These are phyloP conservation scores for Argyresthia albistria DNA, from an alignment of 2,888 invertebrate species.

Conservation along the genomic window DNA sequence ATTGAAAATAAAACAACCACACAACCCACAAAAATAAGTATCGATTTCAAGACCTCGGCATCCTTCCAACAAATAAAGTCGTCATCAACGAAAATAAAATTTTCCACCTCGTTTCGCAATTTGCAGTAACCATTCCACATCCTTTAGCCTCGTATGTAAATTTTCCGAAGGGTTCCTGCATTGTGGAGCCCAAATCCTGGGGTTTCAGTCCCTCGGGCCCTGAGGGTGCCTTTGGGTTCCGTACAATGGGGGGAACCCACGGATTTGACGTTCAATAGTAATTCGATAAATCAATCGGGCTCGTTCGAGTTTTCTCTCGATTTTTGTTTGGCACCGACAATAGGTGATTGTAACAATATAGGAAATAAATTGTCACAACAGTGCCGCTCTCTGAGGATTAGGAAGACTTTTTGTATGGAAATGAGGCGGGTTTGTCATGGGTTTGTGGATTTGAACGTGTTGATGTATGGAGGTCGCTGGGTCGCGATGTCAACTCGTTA, in stretches of 20 bases:
- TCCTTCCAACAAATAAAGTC: too few species aligned
- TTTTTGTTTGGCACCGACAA: slow-evolving; percentile 13
- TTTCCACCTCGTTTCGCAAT: neutral
- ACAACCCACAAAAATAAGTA: too few species aligned
- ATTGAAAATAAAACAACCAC: too few species aligned
- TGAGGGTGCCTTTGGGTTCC: slow-evolving; percentile 11
- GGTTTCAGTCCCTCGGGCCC: slow-evolving; percentile 19
- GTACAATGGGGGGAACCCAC: slow-evolving; percentile 5
- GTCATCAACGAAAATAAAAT: neutral
- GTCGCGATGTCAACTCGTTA: too few species aligned
- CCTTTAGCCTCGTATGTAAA: slow-evolving; percentile 13
- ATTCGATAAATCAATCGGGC: slow-evolving; percentile 49
- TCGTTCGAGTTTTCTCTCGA: slow-evolving; percentile 10
- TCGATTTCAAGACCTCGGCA: too few species aligned
- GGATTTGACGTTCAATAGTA: slow-evolving; percentile 20
- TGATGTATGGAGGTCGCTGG: too few species aligned
- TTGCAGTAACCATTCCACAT: too few species aligned
- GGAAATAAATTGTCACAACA: too few species aligned
- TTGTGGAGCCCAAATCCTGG: slow-evolving; percentile 32
- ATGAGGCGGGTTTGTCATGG: too few species aligned
- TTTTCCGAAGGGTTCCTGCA: slow-evolving; percentile 30
- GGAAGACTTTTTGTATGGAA: too few species aligned
- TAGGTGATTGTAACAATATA: slow-evolving; percentile 1
- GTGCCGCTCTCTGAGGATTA: too few species aligned
- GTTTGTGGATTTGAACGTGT: too few species aligned